Evolutionary conservation across 1,140 invertebrate genomes (phyloP).

Genomic region (Drosophila kohkoa): DNA sequence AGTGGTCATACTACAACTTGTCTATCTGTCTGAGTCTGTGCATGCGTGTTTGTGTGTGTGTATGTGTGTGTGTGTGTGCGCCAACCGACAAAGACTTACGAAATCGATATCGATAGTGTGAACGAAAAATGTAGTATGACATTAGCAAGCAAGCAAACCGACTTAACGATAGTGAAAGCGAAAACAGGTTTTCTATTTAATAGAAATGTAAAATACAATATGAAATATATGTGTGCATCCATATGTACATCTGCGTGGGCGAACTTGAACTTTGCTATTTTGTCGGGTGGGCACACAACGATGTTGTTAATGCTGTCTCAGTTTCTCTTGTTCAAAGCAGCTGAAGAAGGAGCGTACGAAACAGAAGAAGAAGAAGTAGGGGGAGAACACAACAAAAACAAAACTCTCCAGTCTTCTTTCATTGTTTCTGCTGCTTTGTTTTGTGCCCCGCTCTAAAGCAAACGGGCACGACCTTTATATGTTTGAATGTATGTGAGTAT

Average conservation of each 20-base stretch:
- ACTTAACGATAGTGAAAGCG: constrained; percentile 39
- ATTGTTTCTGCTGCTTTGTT: constrained; percentile 44
- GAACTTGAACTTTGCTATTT: constrained; percentile 60
- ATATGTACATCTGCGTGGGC: constrained; percentile 40
- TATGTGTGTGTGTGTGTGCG: constrained; percentile 19
- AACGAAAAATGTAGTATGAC: constrained; percentile 5
- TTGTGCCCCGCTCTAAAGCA: constrained; percentile 23
- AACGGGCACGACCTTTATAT: constrained; percentile 45
- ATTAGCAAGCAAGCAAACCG: constrained; percentile 18
- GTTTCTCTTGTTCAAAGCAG: constrained; percentile 34
- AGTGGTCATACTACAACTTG: constrained; percentile 5
- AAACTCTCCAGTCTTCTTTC: constrained; percentile 16
- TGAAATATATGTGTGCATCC: neutral
- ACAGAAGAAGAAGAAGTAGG: constrained; percentile 2
- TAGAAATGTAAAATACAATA: constrained; percentile 12
- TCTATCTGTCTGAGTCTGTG: constrained; percentile 17
- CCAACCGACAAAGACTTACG: constrained; percentile 40
- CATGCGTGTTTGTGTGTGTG: constrained; percentile 11
- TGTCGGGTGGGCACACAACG: constrained; percentile 23
- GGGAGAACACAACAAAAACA: constrained; percentile 29
- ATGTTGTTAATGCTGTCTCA: constrained; percentile 39
- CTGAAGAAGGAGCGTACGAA: neutral
- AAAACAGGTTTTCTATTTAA: constrained; percentile 31
- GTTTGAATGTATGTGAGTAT: constrained; percentile 19
- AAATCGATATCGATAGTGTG: constrained; percentile 36